These are phyloP conservation scores for Drosophila lacicola DNA, from an alignment of 2,888 invertebrate genomes.

Conservation along the genomic window DNA sequence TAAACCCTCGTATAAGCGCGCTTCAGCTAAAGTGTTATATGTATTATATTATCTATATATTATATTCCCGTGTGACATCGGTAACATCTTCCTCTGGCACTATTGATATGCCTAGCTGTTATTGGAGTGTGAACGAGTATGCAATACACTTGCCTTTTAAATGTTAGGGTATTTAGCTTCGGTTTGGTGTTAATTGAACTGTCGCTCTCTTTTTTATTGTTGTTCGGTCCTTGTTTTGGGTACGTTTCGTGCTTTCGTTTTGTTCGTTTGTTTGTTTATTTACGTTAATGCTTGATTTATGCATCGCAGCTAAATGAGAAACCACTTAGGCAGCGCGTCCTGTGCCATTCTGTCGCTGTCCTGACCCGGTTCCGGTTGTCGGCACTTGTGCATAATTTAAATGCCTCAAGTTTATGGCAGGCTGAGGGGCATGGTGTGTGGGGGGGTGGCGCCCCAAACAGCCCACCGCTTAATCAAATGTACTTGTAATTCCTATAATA, in stretches of 20 bases:
- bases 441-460: not conserved
- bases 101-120: too few species aligned
- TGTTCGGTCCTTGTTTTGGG: conserved; percentile 1
- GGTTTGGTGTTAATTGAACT: conserved; percentile 2
- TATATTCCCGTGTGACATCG: too few species aligned
- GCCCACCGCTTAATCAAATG: conserved; percentile 55
- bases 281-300: conserved; percentile 72
- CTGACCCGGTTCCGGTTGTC: conserved; percentile 61
- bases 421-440: not conserved
- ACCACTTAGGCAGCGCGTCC: conserved; percentile 61
- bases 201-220: conserved; percentile 15
- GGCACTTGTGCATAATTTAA: conserved; percentile 65
- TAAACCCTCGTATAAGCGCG: too few species aligned
- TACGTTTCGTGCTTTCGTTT: conserved; percentile 9
- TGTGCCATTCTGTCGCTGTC: conserved; percentile 44
- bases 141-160: too few species aligned
- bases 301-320: conserved; percentile 71
- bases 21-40: too few species aligned
- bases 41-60: too few species aligned
- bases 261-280: conserved; percentile 51
- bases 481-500: conserved; percentile 61
- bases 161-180: not conserved
- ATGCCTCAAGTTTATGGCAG: conserved; percentile 41
- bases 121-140: too few species aligned
- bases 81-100: too few species aligned